Evolutionary conservation across 1,140 invertebrate species (phyloP).

Genomic region (Dysdera silvatica): DNA sequence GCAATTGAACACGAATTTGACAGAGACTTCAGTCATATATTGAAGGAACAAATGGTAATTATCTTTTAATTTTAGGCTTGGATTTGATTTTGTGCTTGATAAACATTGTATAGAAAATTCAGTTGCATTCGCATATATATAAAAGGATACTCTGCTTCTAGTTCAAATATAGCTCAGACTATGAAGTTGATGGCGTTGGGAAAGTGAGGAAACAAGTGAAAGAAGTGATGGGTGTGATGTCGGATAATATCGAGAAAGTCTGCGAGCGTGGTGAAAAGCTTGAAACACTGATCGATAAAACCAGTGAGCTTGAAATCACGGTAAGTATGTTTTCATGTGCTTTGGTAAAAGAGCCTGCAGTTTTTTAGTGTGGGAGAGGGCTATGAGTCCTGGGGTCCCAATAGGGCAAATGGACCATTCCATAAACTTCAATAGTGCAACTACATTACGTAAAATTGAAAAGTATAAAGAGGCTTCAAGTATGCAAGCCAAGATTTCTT

Average conservation of each 20-base stretch:
- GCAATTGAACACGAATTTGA: slow-evolving; percentile 28
- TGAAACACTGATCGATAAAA: slow-evolving; percentile 34
- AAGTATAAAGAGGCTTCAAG: too few relatives aligned
- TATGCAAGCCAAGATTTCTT: too few relatives aligned
- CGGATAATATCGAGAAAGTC: slow-evolving; percentile 38
- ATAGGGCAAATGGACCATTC: too few relatives aligned
- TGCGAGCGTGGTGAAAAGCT: slow-evolving; percentile 37
- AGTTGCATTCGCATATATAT: background rate
- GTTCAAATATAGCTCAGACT: slow-evolving; percentile 17
- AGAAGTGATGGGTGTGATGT: slow-evolving; percentile 38
- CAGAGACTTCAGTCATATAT: slow-evolving; percentile 25
- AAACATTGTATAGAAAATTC: background rate
- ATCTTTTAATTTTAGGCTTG: background rate
- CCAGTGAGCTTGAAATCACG: slow-evolving; percentile 33
- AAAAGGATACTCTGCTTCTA: background rate
- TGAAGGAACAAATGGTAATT: slow-evolving; percentile 30
- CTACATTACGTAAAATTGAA: too few relatives aligned
- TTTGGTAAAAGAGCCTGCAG: too few relatives aligned
- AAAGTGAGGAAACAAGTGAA: slow-evolving; percentile 33
- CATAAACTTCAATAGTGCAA: too few relatives aligned
- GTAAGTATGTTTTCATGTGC: slow-evolving; percentile 27
- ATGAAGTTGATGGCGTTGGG: slow-evolving; percentile 20
- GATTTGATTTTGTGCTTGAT: background rate
- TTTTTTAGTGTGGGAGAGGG: too few relatives aligned
- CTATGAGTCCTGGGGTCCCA: too few relatives aligned